Base-by-base conservation (phyloP, 1,140 invertebrate genomes). In the Cotesia glomerata region DNA sequence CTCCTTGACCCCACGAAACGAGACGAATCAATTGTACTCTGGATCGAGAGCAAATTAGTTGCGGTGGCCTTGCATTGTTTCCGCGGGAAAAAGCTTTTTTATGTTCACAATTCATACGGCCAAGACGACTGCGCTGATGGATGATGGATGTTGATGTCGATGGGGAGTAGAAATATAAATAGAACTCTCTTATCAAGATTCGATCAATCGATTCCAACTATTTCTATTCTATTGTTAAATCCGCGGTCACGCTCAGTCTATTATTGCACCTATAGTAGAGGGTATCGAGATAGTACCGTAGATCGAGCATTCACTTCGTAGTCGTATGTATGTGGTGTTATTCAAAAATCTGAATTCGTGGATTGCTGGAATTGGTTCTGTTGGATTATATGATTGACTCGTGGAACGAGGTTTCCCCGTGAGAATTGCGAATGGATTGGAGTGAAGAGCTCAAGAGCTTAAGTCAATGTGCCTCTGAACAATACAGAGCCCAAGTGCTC, bases 331-430 rank as follows among this genome's bases (percentile, higher is more conserved):
- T 45, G 39, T 8, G 39, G 39, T 45, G 39, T 45, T 45, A 45
- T 39, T 64, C n/a, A 39, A 5, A 34, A 64, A 64, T 36, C 34
- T 64, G 34, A 18, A 64, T 45, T 7, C 34, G 62, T 18, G 32
- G 13, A 64, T 64, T 11, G 62, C 5, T 18, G 62, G 16, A 64
- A 64, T 64, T 64, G 62, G 62, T 64, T 64, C 32, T 35, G 35
- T 64, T 64, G 5, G 62, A 64, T 64, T 64, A 64, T 64, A 13
- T 35, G 62, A 64, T 64, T 64, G 62, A 64, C 62, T 64, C 62
- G 9, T 35, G 62, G 2, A 64, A 64, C 34, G 62, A 64, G 34
- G 16, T 64, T 64, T 18, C 4, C 14, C 58, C 4, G 26, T 61
- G 18, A 7, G 39, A 8, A 45, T 45, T 8, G 39, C 8, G 39